phyloP scores from a whole-genome alignment of 2,797 vertebrate species.

The Acropternis orthonyx region DNA sequence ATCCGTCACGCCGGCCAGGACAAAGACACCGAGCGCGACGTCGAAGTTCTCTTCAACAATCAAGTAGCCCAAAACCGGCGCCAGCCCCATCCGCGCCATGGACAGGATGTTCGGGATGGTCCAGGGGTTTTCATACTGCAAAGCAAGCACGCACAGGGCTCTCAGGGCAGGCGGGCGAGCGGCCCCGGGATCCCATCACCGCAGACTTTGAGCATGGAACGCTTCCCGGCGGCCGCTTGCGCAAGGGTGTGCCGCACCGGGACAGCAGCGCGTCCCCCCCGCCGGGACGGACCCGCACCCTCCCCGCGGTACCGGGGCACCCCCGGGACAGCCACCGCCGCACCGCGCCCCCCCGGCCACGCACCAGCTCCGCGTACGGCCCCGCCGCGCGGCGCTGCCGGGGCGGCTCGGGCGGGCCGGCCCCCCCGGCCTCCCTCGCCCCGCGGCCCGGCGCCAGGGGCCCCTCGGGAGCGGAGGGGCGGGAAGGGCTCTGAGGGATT shows the following conservation, averaged over 20 bases:
- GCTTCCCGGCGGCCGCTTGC: no score
- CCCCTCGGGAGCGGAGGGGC: not conserved
- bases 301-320: no score
- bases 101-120: slow-evolving; percentile 95
- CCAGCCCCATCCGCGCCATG: slow-evolving; percentile 89
- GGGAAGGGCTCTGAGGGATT: not conserved
- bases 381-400: no score
- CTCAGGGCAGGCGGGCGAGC: not conserved
- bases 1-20: slow-evolving; percentile 90
- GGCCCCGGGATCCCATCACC: not conserved
- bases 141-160: not conserved
- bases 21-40: slow-evolving; percentile 89
- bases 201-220: not conserved
- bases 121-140: slow-evolving; percentile 97
- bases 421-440: not conserved
- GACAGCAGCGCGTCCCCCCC: no score
- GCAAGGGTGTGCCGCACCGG: no score
- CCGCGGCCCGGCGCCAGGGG: not conserved
- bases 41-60: slow-evolving; percentile 91
- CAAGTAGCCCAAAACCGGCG: slow-evolving; percentile 90
- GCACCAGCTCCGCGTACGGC: no score
- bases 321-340: no score
- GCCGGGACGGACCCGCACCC: no score
- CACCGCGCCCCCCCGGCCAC: no score
- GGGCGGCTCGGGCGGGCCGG: no score